Percentiles rank a stretch among this genome's conserved stretches.
Evolutionary conservation across 2,113 vertebrate genomes (phyloP).

Genomic region (Tor tambroides): DNA sequence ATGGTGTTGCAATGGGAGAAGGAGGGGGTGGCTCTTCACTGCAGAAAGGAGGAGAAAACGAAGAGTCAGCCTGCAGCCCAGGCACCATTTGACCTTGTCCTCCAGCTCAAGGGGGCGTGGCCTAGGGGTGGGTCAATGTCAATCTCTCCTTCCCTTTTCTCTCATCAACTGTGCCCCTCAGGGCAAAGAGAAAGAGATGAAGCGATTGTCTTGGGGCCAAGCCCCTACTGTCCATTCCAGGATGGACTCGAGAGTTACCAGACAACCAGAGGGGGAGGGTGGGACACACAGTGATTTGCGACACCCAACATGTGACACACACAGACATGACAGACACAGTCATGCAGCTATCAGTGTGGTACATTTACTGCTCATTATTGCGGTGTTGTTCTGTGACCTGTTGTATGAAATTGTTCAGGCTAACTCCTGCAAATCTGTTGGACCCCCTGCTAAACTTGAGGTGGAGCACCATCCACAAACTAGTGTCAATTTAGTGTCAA

Average conservation of each 20-base stretch:
- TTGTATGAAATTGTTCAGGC: background rate
- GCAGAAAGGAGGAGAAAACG: conserved; percentile 83
- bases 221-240: conserved; percentile 43
- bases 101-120: conserved; percentile 70
- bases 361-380: background rate
- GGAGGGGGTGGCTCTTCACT: conserved; percentile 77
- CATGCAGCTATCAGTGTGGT: conserved; percentile 65
- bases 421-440: background rate
- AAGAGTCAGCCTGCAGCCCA: conserved; percentile 75
- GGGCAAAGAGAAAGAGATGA: conserved; percentile 55
- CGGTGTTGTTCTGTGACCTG: background rate
- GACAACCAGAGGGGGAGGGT: conserved; percentile 49
- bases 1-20: conserved; percentile 19
- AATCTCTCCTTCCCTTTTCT: conserved; percentile 60
- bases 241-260: conserved; percentile 46
- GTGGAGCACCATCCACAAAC: background rate
- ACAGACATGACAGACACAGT: conserved; percentile 64
- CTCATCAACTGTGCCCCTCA: conserved; percentile 46
- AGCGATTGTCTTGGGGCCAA: conserved; percentile 24
- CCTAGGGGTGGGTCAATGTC: conserved; percentile 61
- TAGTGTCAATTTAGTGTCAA: background rate
- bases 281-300: conserved; percentile 50
- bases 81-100: conserved; percentile 75
- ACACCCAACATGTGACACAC: conserved; percentile 63
- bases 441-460: background rate